Evolutionary conservation across 2,113 vertebrate genomes (phyloP).

Genomic region (Phocoena phocoena): DNA sequence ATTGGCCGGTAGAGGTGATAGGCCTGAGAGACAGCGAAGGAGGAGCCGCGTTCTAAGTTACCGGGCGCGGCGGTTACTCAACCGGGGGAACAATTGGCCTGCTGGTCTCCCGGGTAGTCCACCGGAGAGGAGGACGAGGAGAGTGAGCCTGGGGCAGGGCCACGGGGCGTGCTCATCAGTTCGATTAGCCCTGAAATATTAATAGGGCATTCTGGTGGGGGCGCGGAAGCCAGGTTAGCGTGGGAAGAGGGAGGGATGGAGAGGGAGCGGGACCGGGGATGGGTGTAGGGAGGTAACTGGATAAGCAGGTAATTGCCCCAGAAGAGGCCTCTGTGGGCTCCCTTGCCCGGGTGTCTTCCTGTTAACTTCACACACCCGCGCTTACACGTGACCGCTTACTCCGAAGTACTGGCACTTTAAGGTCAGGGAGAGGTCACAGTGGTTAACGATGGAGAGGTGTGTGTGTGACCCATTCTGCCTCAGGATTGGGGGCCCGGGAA

Average conservation of each 20-base stretch:
- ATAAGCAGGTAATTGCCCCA: neutral
- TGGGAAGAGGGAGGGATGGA: neutral
- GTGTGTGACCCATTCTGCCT: neutral
- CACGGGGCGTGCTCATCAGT: too few relatives aligned
- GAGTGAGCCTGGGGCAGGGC: neutral
- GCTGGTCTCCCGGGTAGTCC: fast-evolving
- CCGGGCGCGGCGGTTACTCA: neutral
- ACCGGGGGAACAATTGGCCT: neutral
- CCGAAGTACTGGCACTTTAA: neutral
- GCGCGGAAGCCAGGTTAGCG: neutral
- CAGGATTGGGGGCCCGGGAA: neutral
- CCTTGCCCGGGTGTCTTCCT: neutral
- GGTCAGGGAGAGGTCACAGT: neutral
- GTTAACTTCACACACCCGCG: neutral
- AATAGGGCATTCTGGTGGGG: neutral
- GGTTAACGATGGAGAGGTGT: neutral
- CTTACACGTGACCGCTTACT: too few relatives aligned
- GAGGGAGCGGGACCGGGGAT: neutral
- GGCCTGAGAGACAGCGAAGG: neutral
- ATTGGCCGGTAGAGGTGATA: neutral
- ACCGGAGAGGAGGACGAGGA: neutral
- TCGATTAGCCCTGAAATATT: neutral
- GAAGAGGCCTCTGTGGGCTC: neutral
- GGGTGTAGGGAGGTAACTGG: neutral
- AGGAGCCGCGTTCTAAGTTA: neutral